Conservation (phyloP, 2,113 vertebrate genomes). For the Syrrhaptes paradoxus region DNA sequence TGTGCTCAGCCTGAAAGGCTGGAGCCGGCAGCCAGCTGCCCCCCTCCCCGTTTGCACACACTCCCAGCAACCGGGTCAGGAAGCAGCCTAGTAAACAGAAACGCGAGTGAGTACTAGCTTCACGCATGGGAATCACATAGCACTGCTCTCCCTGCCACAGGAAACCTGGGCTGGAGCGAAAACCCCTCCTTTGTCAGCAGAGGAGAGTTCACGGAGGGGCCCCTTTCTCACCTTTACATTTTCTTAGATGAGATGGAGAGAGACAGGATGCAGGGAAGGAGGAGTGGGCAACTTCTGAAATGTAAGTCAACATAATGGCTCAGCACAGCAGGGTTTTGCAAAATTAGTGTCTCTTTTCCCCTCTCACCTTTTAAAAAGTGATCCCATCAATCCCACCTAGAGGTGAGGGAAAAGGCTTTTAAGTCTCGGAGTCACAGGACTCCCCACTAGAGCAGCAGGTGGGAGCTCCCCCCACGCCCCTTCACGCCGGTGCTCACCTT, state of each 20-base stretch:
- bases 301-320: accelerated
- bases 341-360: background rate
- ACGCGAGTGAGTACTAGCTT: background rate
- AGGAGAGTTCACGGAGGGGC: background rate
- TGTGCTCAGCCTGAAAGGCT: background rate
- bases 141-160: background rate
- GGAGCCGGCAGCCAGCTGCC: background rate
- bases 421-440: background rate
- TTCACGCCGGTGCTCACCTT: constrained; percentile 80
- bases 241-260: background rate
- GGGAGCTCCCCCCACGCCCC: background rate
- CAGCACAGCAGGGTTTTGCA: background rate
- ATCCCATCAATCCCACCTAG: background rate
- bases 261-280: background rate
- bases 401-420: background rate
- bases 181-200: background rate
- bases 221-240: background rate
- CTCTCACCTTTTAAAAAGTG: background rate
- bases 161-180: background rate
- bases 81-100: background rate
- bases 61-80: background rate
- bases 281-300: background rate
- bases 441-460: constrained; percentile 1
- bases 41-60: background rate
- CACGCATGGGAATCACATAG: background rate